Percentiles rank a stretch among this genome's conserved stretches.
Conservation (phyloP, 2,888 invertebrate genomes). For the Melitaea athalia region DNA sequence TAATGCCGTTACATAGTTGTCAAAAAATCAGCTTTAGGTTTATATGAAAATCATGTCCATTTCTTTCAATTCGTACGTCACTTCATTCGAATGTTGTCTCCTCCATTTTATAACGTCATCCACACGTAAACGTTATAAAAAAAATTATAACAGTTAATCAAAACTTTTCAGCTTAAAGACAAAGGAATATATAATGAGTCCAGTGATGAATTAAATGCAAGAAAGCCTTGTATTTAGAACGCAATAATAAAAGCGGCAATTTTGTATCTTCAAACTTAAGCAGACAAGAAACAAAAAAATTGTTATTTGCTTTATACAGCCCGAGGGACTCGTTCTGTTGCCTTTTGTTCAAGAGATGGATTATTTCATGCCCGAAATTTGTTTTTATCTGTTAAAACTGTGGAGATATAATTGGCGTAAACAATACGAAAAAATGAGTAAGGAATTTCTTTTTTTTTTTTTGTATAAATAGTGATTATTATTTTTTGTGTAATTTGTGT, state of each 20-base stretch:
- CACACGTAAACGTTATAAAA: background rate
- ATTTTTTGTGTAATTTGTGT: too few species aligned
- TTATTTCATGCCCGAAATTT: slow-evolving; percentile 23
- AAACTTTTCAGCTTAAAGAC: background rate
- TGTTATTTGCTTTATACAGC: slow-evolving; percentile 29
- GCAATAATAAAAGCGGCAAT: slow-evolving; percentile 36
- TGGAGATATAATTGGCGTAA: slow-evolving; percentile 17
- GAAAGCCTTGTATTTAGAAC: slow-evolving; percentile 32
- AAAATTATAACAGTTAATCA: background rate
- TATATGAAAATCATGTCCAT: too few species aligned
- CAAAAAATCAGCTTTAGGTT: too few species aligned
- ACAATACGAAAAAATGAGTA: background rate
- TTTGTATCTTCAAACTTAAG: slow-evolving; percentile 34
- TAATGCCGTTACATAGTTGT: too few species aligned
- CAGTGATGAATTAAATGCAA: slow-evolving; percentile 18
- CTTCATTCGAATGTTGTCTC: too few species aligned
- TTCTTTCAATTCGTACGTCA: too few species aligned
- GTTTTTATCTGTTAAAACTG: slow-evolving; percentile 17
- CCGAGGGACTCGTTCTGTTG: slow-evolving; percentile 29
- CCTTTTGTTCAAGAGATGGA: slow-evolving; percentile 34
- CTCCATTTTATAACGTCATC: too few species aligned
- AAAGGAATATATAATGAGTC: background rate
- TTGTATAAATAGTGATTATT: background rate
- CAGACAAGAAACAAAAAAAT: slow-evolving; percentile 33
- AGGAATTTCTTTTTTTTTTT: background rate